Evolutionary conservation across 92 coral and sea anemone genomes (phyloP).

Genomic region (Montipora capitata): DNA sequence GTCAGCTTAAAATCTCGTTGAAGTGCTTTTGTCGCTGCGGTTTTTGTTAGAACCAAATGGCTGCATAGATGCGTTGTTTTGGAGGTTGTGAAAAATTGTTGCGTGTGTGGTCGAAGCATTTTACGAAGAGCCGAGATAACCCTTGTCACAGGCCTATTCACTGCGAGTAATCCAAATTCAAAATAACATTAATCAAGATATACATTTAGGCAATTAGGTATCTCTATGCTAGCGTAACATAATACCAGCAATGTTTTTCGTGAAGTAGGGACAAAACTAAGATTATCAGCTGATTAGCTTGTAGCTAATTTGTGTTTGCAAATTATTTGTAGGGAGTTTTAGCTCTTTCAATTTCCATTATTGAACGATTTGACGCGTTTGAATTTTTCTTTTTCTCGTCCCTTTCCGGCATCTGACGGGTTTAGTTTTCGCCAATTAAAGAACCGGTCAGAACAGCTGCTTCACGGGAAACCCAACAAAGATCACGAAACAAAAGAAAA

Average conservation of each 20-base stretch:
- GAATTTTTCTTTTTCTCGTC: conserved; percentile 37
- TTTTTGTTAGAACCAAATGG: background rate
- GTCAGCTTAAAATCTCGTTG: background rate
- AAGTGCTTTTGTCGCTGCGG: background rate
- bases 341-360: conserved; percentile 43
- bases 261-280: conserved; percentile 25
- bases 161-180: conserved; percentile 40
- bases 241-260: conserved; percentile 45
- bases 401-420: conserved; percentile 79
- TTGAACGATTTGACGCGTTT: conserved; percentile 48
- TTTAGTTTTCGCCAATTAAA: conserved; percentile 72
- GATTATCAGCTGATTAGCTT: conserved; percentile 49
- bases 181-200: conserved; percentile 51
- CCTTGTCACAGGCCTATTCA: conserved; percentile 49
- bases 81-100: background rate
- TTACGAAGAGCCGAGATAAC: conserved; percentile 25
- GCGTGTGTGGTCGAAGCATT: conserved; percentile 56
- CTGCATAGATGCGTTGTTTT: background rate
- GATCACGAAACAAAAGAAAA: conserved; percentile 29
- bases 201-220: conserved; percentile 52
- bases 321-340: conserved; percentile 44
- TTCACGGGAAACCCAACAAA: conserved; percentile 25
- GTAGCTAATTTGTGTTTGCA: conserved; percentile 39
- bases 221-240: conserved; percentile 42
- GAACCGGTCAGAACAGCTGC: conserved; percentile 50